Conservation (phyloP, 1,140 invertebrate genomes). For the Solenopsis fugax region DNA sequence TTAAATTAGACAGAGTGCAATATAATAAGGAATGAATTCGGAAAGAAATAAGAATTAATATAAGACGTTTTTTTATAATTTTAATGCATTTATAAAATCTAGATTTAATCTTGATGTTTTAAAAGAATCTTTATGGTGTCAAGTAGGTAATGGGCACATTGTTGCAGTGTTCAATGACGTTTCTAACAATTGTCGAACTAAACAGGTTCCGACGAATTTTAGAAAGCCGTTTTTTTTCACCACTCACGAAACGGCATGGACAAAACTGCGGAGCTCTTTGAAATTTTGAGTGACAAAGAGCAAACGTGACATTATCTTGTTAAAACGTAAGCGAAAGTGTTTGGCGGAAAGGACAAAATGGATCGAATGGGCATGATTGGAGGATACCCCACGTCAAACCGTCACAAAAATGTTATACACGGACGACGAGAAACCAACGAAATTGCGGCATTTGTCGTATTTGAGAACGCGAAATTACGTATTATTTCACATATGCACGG, state of each 20-base stretch:
- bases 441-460: constrained; percentile 47
- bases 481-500: constrained; percentile 52
- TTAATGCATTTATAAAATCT: background rate
- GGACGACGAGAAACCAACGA: background rate
- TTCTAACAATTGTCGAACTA: constrained; percentile 8
- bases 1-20: background rate
- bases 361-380: constrained; percentile 46
- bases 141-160: background rate
- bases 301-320: constrained; percentile 9
- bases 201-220: background rate
- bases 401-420: constrained; percentile 41
- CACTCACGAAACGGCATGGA: background rate
- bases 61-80: background rate
- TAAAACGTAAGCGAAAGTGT: constrained; percentile 20
- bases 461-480: constrained; percentile 42
- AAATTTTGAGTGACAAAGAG: constrained; percentile 9
- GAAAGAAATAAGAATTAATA: background rate
- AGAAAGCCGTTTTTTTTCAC: background rate
- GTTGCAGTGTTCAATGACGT: background rate
- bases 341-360: constrained; percentile 33
- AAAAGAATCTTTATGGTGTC: background rate
- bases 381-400: constrained; percentile 42
- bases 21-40: background rate
- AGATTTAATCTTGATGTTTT: background rate
- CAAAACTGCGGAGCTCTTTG: constrained; percentile 1